Percentiles rank a stretch among this genome's conserved stretches.
These are phyloP conservation scores for Beris morrisii DNA, from an alignment of 2,888 invertebrate genomes.

Conservation along the genomic window DNA sequence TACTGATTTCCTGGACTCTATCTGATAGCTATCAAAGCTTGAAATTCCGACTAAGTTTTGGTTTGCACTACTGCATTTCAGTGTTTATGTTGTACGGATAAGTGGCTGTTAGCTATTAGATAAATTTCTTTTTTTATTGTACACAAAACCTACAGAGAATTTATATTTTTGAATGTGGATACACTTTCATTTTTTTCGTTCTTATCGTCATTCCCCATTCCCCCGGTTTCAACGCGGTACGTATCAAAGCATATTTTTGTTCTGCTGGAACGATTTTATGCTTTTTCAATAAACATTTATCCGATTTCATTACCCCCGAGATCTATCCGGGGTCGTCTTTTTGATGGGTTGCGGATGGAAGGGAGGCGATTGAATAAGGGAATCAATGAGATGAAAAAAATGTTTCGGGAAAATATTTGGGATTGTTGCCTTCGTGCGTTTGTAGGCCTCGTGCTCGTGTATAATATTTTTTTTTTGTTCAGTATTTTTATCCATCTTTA, in stretches of 20 bases:
- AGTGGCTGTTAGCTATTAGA: too few species aligned
- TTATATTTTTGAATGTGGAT: too few species aligned
- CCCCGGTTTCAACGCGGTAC: slow-evolving; percentile 15
- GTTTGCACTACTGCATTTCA: too few species aligned
- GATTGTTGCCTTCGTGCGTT: slow-evolving; percentile 22
- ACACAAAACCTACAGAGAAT: too few species aligned
- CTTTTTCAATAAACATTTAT: slow-evolving; percentile 58
- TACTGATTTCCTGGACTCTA: too few species aligned
- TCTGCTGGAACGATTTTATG: slow-evolving; percentile 58
- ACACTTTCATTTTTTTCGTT: background rate
- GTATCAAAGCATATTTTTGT: slow-evolving; percentile 58
- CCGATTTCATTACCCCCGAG: slow-evolving; percentile 48
- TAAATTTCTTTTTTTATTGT: too few species aligned
- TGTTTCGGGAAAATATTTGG: slow-evolving; percentile 41
- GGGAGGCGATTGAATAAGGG: slow-evolving; percentile 45
- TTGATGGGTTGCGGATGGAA: slow-evolving; percentile 11
- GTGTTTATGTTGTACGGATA: too few species aligned
- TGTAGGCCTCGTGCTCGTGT: background rate
- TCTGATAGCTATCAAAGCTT: too few species aligned
- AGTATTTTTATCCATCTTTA: background rate
- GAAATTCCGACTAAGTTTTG: too few species aligned
- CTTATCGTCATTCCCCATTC: slow-evolving; percentile 23
- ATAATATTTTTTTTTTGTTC: background rate
- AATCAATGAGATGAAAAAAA: slow-evolving; percentile 57
- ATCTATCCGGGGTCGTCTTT: slow-evolving; percentile 27